Base-by-base conservation (phyloP, 2,797 vertebrate genomes). In the Limnodromus scolopaceus region DNA sequence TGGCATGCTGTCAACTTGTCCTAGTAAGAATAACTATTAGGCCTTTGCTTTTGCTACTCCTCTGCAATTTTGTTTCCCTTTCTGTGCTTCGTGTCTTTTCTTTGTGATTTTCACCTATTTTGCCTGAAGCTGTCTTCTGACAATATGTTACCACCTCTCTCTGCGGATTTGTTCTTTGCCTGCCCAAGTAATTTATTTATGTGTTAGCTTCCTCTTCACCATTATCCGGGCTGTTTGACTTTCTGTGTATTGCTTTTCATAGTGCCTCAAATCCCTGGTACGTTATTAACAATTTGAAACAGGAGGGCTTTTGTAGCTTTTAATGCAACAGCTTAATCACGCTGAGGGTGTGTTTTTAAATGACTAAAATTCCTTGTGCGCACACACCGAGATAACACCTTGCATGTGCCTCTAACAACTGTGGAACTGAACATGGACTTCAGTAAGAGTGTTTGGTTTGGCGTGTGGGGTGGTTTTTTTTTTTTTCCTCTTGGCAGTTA, bases 71-170 rank as follows among this genome's bases (percentile, higher is more conserved):
- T 94, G 88, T 97, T 98, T 97, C 94, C 76, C 65, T 97, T 97
- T 98, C 92, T 90, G 68, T 60, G 68, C 85, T 96, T 92, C 94
- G 19, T 60, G 43, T 96, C 90, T 97, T 76, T 94, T 96, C 89
- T 94, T 97, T 97, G 89, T 97, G 97, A 98, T 97, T 97, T 97
- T 97, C 95, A 97, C 96, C 97, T 98, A 94, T 97, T 97, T 96
- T 97, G 95, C 97, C 96, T 96, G 90, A 83, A 97, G 97, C 96
- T 93, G 76, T 96, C 92, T 97, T 93, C 91, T 97, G 96, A 97
- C 95, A 98, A 96, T 92, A 89, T 96, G 95, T 95, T 97, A 87
- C 86, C 92, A 97, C 91, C 95, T 96, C 77, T 97, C 92, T 96
- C 77, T 81, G 55, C n/a, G 92, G 97, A 97, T 97, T 97, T 97